These are phyloP conservation scores for Euschistus heros DNA, from an alignment of 1,140 invertebrate species.

Conservation along the genomic window DNA sequence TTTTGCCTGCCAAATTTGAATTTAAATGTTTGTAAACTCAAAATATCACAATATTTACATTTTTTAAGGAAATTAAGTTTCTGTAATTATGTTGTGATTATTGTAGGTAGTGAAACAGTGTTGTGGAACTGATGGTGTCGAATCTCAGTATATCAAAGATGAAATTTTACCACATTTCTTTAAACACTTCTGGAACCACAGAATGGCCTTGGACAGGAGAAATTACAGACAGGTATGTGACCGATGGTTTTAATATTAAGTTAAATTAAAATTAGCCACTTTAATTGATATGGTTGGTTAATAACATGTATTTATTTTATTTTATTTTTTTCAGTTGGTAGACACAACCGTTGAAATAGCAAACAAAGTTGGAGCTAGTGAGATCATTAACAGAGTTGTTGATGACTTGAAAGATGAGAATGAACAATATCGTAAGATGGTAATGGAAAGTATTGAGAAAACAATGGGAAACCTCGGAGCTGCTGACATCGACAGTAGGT, in stretches of 20 bases:
- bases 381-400: conserved; percentile 97
- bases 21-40: no score
- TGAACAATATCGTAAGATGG: conserved; percentile 99
- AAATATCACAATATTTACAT: no score
- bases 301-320: conserved; percentile 1
- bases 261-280: conserved; percentile 15
- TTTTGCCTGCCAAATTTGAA: no score
- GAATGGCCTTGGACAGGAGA: conserved; percentile 95
- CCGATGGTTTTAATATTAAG: conserved; percentile 17
- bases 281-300: neutral
- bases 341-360: conserved; percentile 99
- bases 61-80: no score
- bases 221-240: conserved; percentile 77
- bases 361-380: conserved; percentile 96
- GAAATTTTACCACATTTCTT: conserved; percentile 99
- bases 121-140: conserved; percentile 99
- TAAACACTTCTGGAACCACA: conserved; percentile 99
- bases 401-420: conserved; percentile 99
- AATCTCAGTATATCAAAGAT: conserved; percentile 97
- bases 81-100: neutral
- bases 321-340: conserved; percentile 54
- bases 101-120: conserved; percentile 97
- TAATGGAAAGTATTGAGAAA: conserved; percentile 99
- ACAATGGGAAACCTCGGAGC: conserved; percentile 96
- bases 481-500: conserved; percentile 90